These are phyloP conservation scores for Drosophila limbata DNA, from an alignment of 2,888 invertebrate genomes.

Conservation along the genomic window DNA sequence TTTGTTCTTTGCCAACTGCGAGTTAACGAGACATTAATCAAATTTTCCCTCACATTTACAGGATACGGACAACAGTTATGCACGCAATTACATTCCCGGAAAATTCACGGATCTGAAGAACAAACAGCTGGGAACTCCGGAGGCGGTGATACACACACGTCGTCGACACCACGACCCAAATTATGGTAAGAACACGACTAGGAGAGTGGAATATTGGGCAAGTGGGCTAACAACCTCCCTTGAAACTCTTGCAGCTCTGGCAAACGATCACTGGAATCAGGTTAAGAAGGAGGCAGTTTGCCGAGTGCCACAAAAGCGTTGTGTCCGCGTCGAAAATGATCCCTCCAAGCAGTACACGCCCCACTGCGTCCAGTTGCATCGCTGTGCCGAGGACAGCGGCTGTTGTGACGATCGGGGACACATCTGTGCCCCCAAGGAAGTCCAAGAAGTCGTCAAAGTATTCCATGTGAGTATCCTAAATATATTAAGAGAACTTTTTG, in stretches of 20 bases:
- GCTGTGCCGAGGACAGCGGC: conserved; percentile 94
- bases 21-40: conserved; percentile 28
- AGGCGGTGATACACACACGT: conserved; percentile 78
- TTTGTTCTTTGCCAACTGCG: conserved; percentile 18
- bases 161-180: conserved; percentile 71
- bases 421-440: conserved; percentile 92
- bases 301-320: conserved; percentile 89
- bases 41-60: conserved; percentile 41
- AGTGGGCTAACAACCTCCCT: not conserved
- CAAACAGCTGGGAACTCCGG: conserved; percentile 80
- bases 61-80: conserved; percentile 79
- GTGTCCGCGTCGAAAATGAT: conserved; percentile 89
- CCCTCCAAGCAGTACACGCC: conserved; percentile 91
- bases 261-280: conserved; percentile 79
- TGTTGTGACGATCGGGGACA: conserved; percentile 91
- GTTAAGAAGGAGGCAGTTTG: conserved; percentile 80
- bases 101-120: conserved; percentile 80
- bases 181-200: conserved; percentile 20
- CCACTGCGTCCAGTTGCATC: conserved; percentile 93
- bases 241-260: conserved; percentile 70
- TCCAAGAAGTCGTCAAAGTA: conserved; percentile 90
- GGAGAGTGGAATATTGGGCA: not conserved
- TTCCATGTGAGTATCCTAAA: conserved; percentile 91
- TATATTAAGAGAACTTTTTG: not conserved
- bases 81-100: conserved; percentile 81